Evolutionary conservation across 2,113 vertebrate species (phyloP).

Genomic region (Leptocoma aspasia): DNA sequence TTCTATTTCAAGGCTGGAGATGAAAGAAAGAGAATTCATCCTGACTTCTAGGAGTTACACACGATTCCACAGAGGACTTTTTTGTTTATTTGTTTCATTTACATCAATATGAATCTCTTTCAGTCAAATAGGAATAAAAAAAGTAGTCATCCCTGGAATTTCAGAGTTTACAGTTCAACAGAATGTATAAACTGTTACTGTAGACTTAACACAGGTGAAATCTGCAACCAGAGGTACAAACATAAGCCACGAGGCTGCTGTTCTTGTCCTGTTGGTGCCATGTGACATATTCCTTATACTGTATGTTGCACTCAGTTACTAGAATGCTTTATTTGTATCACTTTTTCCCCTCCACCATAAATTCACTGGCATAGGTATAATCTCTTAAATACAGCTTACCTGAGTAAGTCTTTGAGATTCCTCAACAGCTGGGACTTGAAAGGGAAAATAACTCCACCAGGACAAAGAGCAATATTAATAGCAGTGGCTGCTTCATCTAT

Average conservation of each 20-base stretch:
- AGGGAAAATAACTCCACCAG: background rate
- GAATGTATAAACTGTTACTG: background rate
- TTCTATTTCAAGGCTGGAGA: background rate
- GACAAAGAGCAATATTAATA: background rate
- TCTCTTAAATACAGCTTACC: conserved; percentile 52
- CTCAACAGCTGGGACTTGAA: conserved; percentile 8
- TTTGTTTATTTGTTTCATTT: background rate
- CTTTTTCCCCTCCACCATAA: background rate
- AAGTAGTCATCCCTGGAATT: background rate
- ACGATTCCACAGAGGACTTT: background rate
- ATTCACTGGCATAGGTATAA: background rate
- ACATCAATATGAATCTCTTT: background rate
- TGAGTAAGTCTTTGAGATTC: background rate
- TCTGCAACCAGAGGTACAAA: background rate
- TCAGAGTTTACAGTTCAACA: background rate
- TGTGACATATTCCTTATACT: background rate
- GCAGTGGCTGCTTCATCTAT: background rate
- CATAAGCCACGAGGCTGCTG: background rate
- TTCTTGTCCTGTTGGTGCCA: background rate
- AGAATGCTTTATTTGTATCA: background rate
- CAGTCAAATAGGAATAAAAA: background rate
- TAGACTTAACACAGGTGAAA: background rate
- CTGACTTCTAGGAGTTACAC: background rate
- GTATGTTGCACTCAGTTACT: background rate
- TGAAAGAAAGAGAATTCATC: background rate